A percentile compares a stretch with the other conserved stretches of the same genome.
Evolutionary conservation across 2,113 vertebrate species (phyloP).

Genomic region (Cygnus atratus): DNA sequence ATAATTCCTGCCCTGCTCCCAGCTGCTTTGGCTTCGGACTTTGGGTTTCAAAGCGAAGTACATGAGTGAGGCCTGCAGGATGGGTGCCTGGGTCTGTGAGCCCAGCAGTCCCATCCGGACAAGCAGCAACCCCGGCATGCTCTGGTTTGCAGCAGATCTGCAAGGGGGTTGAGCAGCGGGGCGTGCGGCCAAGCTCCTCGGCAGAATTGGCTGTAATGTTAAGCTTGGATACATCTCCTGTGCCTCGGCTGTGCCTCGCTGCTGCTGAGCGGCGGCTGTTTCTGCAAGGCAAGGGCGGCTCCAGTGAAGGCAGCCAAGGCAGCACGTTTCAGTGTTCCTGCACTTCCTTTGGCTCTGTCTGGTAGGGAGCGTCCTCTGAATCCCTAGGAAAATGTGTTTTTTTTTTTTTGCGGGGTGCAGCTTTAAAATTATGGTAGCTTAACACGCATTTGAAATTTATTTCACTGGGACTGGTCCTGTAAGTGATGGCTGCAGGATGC

Average conservation of each 20-base stretch:
- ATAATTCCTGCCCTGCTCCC: background rate
- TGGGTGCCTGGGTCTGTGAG: background rate
- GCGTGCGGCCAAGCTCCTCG: no score
- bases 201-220: background rate
- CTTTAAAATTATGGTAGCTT: background rate
- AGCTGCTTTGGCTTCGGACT: background rate
- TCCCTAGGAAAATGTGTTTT: background rate
- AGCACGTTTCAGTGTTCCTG: background rate
- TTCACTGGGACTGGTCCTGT: background rate
- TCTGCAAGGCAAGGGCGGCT: no score
- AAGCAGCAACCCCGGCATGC: fast-evolving
- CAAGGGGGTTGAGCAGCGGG: background rate
- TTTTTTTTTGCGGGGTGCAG: background rate
- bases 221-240: background rate
- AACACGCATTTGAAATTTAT: no score
- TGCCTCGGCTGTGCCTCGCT: background rate
- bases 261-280: background rate
- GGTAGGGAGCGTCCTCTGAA: background rate
- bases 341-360: background rate
- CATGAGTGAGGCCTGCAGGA: background rate
- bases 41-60: fast-evolving
- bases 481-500: background rate
- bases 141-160: background rate
- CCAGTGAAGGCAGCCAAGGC: background rate
- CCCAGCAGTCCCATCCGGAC: fast-evolving